A percentile compares a stretch with the other conserved stretches of the same genome.
Conservation (phyloP, 2,113 vertebrate species). For the Baryphthengus martii region DNA sequence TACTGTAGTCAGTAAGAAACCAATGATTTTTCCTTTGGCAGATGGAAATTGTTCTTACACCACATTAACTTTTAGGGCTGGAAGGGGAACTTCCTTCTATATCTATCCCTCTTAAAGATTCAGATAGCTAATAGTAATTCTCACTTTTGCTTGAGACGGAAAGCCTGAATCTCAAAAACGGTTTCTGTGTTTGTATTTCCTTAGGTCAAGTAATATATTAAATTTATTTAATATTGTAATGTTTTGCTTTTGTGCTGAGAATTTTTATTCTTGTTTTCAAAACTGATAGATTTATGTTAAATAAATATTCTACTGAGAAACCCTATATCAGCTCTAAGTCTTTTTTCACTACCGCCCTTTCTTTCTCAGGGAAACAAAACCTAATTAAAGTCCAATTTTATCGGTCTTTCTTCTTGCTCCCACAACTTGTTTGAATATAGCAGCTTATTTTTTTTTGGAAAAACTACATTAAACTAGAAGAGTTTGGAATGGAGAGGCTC, state of each 20-base stretch:
- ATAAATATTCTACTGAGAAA: background rate
- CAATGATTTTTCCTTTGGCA: conserved; percentile 13
- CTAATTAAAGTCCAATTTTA: background rate
- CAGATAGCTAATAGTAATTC: background rate
- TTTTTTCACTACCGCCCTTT: background rate
- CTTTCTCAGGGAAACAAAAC: background rate
- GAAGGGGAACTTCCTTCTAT: background rate
- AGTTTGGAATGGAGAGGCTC: background rate
- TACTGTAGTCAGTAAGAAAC: conserved; percentile 10
- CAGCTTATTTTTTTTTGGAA: conserved; percentile 1
- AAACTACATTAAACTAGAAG: background rate
- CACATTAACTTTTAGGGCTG: conserved; percentile 33
- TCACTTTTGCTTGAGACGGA: background rate
- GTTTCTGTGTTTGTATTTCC: background rate
- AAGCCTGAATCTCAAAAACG: background rate
- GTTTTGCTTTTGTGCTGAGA: background rate
- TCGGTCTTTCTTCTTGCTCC: background rate
- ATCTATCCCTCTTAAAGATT: background rate
- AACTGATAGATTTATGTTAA: background rate
- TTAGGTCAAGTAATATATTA: background rate
- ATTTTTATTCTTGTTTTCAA: background rate
- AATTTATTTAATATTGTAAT: background rate
- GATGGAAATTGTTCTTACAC: conserved; percentile 15
- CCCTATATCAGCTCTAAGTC: background rate
- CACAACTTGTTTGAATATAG: background rate